Conservation (phyloP, 2,797 vertebrate species). For the Fistularia tabacaria region DNA sequence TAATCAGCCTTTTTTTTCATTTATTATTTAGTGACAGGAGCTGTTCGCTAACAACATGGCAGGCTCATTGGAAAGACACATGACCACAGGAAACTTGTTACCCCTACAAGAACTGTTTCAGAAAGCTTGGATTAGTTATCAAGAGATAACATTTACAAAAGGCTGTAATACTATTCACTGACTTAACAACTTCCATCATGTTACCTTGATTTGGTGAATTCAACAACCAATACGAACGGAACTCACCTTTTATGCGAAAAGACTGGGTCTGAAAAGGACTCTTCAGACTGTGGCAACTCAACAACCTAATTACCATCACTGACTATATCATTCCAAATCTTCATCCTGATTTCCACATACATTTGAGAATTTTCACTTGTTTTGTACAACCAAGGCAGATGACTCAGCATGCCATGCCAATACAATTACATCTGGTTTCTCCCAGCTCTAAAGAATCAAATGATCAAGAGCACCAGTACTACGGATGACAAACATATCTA, state of each 20-base stretch:
- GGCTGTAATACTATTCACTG: too few relatives aligned
- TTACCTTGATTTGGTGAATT: background rate
- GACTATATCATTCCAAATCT: too few relatives aligned
- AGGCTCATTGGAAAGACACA: conserved; percentile 36
- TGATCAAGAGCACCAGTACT: conserved; percentile 4
- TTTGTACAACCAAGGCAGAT: conserved; percentile 10
- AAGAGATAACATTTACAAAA: background rate
- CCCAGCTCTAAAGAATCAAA: conserved; percentile 19
- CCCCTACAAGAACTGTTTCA: conserved; percentile 5
- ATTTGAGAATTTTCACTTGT: conserved; percentile 17
- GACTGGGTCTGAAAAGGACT: too few relatives aligned
- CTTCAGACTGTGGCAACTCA: too few relatives aligned
- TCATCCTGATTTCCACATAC: too few relatives aligned
- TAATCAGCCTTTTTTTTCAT: conserved; percentile 69
- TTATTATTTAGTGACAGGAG: conserved; percentile 70
- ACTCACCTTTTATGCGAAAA: too few relatives aligned
- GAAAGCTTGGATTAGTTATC: background rate
- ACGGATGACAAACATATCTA: too few relatives aligned
- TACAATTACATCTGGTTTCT: conserved; percentile 22
- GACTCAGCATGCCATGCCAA: conserved; percentile 58
- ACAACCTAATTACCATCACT: too few relatives aligned
- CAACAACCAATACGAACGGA: background rate
- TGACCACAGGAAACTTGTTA: conserved; percentile 21
- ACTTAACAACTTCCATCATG: too few relatives aligned
- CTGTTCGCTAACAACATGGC: conserved; percentile 45